Base-by-base conservation (phyloP, 1,140 invertebrate genomes). In the Rhyzopertha dominica region DNA sequence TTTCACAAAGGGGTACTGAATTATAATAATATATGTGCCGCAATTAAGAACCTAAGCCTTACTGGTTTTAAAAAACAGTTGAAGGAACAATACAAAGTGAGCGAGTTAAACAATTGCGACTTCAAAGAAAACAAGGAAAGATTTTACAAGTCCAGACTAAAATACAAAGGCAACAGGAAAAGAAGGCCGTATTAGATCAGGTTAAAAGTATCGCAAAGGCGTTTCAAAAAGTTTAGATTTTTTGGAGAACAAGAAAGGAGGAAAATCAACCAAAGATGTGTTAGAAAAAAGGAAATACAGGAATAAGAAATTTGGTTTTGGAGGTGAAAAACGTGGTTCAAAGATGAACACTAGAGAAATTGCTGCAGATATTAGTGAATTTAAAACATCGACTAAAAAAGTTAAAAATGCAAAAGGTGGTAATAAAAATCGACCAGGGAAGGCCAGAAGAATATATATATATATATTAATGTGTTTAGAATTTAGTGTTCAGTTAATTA, bases 41-140 rank as follows among this genome's bases (percentile, higher is more conserved):
- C n/a, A n/a, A n/a, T n/a, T n/a, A n/a, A n/a, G n/a, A n/a, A n/a
- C n/a, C n/a, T n/a, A n/a, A n/a, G n/a, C n/a, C n/a, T n/a, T n/a
- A n/a, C n/a, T n/a, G n/a, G n/a, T n/a, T n/a, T n/a, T n/a, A n/a
- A n/a, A n/a, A n/a, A n/a, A n/a, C n/a, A n/a, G n/a, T n/a, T n/a
- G n/a, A n/a, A n/a, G n/a, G n/a, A n/a, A n/a, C n/a, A n/a, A n/a
- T n/a, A n/a, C n/a, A n/a, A 54, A 84, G 84, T 1, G 93, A 98
- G 66, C 90, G 91, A 61, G 84, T 92, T 0, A 80, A 87, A 53
- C 89, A 95, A 62, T 70, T 97, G 0, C 75, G 95, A 43, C 81
- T 89, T 36, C 85, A 96, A 52, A 85, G 87, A 56, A 98, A 98
- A 70, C 85, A 94, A 69, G 85, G 89, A 4, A 96, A 97, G 72